Conservation (phyloP, 1,140 invertebrate genomes). For the Lasaia peninsularis region DNA sequence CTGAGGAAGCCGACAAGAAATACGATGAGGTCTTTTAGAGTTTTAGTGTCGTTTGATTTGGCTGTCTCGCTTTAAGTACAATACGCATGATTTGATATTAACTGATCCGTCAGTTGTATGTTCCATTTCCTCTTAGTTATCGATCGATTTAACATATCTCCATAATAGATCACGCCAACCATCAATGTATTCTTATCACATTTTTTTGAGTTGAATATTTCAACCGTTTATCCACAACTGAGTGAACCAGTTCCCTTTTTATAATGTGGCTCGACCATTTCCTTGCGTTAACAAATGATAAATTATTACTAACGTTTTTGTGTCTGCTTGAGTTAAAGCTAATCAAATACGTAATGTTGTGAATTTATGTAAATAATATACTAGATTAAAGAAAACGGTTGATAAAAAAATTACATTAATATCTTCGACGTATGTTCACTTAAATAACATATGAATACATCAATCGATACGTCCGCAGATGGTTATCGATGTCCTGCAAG, state of each 20-base stretch:
- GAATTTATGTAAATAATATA: background rate
- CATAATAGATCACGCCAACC: constrained; percentile 13
- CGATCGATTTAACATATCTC: background rate
- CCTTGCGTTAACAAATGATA: background rate
- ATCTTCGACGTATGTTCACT: background rate
- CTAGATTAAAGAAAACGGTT: background rate
- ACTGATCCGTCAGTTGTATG: constrained; percentile 11
- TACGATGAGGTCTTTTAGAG: constrained; percentile 95
- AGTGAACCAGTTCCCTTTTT: background rate
- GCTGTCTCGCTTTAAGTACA: constrained; percentile 38
- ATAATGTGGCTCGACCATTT: background rate
- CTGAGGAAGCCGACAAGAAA: constrained; percentile 99
- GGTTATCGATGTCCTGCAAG: constrained; percentile 10
- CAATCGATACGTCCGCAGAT: constrained; percentile 15
- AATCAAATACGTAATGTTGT: background rate
- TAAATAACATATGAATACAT: background rate
- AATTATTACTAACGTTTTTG: background rate
- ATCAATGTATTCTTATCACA: background rate
- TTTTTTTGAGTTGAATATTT: constrained; percentile 1
- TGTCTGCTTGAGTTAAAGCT: background rate
- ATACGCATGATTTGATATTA: constrained; percentile 21
- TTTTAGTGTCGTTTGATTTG: constrained; percentile 69
- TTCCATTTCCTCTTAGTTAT: background rate
- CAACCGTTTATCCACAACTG: background rate
- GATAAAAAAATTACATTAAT: background rate